Evolutionary conservation across 2,113 vertebrate species (phyloP), one percentile per base, ranked within the genome.

Genomic region (Puma concolor): DNA sequence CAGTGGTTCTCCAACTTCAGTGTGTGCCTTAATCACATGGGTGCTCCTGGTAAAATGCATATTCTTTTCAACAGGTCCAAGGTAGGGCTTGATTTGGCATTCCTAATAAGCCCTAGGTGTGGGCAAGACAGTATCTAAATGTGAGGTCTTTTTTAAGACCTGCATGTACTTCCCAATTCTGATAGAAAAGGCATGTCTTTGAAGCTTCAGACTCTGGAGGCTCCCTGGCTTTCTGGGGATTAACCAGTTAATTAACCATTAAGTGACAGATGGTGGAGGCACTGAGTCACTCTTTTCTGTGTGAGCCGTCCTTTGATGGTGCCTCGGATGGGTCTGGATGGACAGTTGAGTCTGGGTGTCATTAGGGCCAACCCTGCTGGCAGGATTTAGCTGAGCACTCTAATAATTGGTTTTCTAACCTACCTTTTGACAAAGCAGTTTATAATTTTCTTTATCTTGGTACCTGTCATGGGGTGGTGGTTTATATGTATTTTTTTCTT

Each of bases 381-480:
- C 21, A 33, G 38, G 31, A 72, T 29, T 89, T 82, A 76, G 27
- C 94, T 33, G 16, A 69, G 80, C 54, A 13, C 44, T 88, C 69
- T 94, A 72, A 92, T 91, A 33, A 76, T 69, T 87, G 60, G 66
- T 50, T 96, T 97, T 57, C 84, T 86, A 83, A 79, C 87, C 54
- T 95, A 86, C 89, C 88, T 83, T 93, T 98, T 66, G 50, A 94
- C 84, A 84, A 80, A 91, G 81, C 76, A 77, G 76, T 81, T 96
- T 94, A 86, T 97, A 95, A 95, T 97, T 96, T 96, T 96, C 92
- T 93, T 90, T 97, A 77, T 98, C 94, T 95, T 95, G 64, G 36
- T 87, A n/a, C 67, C 57, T 96, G 8, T 71, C 94, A 72, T 84
- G 50, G 50, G 69, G 69, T 77, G 87, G 79, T 84, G 29, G 63